Percentiles rank a stretch among this genome's conserved stretches.
These are phyloP conservation scores for Melanotus villosus DNA, from an alignment of 2,888 invertebrate species.

Conservation along the genomic window DNA sequence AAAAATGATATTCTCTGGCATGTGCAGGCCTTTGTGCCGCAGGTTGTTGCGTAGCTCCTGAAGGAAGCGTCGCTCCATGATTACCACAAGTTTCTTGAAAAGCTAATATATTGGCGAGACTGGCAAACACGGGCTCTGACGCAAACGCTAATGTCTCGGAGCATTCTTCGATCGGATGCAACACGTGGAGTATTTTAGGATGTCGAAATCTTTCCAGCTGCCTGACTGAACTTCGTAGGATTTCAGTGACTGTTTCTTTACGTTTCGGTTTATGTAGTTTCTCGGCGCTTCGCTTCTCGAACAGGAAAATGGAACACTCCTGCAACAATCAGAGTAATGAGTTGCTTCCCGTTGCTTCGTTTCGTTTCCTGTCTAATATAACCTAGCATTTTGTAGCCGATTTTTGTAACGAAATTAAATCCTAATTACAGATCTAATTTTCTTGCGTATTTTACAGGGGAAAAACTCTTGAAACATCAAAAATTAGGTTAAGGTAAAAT, in stretches of 20 bases:
- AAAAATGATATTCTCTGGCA: slow-evolving; percentile 87
- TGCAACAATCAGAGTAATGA: slow-evolving; percentile 67
- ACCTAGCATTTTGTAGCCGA: not conserved
- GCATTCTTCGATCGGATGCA: slow-evolving; percentile 86
- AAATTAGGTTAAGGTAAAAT: not conserved
- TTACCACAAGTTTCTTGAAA: slow-evolving; percentile 77
- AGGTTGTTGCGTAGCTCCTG: slow-evolving; percentile 68
- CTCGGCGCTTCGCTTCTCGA: slow-evolving; percentile 93
- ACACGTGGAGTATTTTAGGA: slow-evolving; percentile 82
- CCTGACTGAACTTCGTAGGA: slow-evolving; percentile 83
- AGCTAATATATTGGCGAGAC: slow-evolving; percentile 90
- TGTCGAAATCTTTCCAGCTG: slow-evolving; percentile 88
- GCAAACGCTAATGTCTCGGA: slow-evolving; percentile 93
- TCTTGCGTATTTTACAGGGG: too few relatives aligned
- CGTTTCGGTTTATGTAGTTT: slow-evolving; percentile 93
- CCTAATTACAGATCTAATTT: not conserved
- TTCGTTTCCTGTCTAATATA: slow-evolving; percentile 20
- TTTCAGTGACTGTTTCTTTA: slow-evolving; percentile 93
- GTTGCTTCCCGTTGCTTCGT: slow-evolving; percentile 26
- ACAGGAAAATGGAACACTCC: slow-evolving; percentile 95
- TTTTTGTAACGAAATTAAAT: not conserved
- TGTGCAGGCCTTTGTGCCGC: slow-evolving; percentile 73
- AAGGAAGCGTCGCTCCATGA: slow-evolving; percentile 66
- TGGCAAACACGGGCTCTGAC: slow-evolving; percentile 91
- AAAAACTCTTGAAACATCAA: too few relatives aligned